A percentile compares a stretch with the other conserved stretches of the same genome.
These are phyloP conservation scores for Chaenocephalus aceratus DNA, from an alignment of 2,113 vertebrate species.

Conservation along the genomic window DNA sequence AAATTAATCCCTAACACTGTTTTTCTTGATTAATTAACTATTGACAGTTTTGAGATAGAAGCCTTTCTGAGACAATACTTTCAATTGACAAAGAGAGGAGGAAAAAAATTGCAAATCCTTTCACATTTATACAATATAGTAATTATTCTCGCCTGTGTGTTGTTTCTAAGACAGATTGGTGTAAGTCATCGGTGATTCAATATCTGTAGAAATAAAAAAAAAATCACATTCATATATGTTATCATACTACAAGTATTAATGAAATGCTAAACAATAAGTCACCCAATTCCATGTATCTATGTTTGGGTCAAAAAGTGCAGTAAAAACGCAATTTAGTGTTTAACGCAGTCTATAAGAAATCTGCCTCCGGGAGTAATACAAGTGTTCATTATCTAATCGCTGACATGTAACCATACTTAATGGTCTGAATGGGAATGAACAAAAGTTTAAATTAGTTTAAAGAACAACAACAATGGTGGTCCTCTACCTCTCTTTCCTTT, in stretches of 20 bases:
- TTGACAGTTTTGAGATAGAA: background rate
- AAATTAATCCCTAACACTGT: too few relatives aligned
- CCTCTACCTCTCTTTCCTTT: slow-evolving; percentile 3
- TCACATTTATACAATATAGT: background rate
- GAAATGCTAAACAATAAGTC: background rate
- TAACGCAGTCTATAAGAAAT: background rate
- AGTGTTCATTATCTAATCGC: slow-evolving; percentile 52
- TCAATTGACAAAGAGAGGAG: background rate
- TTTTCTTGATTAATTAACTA: background rate
- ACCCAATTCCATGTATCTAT: background rate
- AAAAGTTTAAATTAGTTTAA: slow-evolving; percentile 39
- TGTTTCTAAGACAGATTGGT: background rate
- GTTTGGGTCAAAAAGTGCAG: slow-evolving; percentile 21
- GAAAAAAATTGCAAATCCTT: background rate
- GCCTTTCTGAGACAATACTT: background rate
- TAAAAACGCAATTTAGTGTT: slow-evolving; percentile 34
- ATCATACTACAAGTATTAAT: too few relatives aligned
- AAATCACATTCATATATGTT: background rate
- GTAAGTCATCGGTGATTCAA: background rate
- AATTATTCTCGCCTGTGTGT: background rate
- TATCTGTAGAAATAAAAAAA: background rate
- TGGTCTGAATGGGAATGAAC: slow-evolving; percentile 38
- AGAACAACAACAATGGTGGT: slow-evolving; percentile 38
- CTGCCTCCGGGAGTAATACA: slow-evolving; percentile 7
- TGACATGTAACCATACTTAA: slow-evolving; percentile 38